These are phyloP conservation scores for Myxocyprinus asiaticus DNA, from an alignment of 2,113 vertebrate species.

Conservation along the genomic window DNA sequence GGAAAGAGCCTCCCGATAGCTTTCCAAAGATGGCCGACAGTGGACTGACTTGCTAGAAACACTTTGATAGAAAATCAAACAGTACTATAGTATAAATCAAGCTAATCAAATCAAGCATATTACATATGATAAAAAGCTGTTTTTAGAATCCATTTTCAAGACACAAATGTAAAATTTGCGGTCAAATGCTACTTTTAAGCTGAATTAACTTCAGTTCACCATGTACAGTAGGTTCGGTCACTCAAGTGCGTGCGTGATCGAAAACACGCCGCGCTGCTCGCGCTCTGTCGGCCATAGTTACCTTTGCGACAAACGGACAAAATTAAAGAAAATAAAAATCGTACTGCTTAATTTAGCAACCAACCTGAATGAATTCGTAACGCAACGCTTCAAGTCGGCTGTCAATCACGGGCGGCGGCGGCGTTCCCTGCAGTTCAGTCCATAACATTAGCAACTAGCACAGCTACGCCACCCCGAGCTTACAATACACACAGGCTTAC, in stretches of 20 bases:
- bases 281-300: not conserved
- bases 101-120: no score
- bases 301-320: no score
- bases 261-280: constrained; percentile 12
- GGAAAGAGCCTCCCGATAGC: no score
- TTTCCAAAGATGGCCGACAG: no score
- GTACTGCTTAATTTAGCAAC: not conserved
- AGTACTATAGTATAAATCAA: no score
- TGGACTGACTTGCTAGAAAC: no score
- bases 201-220: constrained; percentile 38
- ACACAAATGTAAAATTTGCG: not conserved
- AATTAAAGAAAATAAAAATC: constrained; percentile 15
- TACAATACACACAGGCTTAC: not conserved
- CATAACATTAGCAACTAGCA: constrained; percentile 36
- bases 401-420: constrained; percentile 12
- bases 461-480: not conserved
- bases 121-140: no score
- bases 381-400: not conserved
- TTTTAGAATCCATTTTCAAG: constrained; percentile 58
- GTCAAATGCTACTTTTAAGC: not conserved
- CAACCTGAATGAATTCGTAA: not conserved
- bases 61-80: no score
- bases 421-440: not conserved
- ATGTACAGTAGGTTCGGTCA: constrained; percentile 31
- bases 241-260: constrained; percentile 33